Evolutionary conservation across 23 tunicate genomes (phyloP).

Genomic region (Botrylloides violaceus): DNA sequence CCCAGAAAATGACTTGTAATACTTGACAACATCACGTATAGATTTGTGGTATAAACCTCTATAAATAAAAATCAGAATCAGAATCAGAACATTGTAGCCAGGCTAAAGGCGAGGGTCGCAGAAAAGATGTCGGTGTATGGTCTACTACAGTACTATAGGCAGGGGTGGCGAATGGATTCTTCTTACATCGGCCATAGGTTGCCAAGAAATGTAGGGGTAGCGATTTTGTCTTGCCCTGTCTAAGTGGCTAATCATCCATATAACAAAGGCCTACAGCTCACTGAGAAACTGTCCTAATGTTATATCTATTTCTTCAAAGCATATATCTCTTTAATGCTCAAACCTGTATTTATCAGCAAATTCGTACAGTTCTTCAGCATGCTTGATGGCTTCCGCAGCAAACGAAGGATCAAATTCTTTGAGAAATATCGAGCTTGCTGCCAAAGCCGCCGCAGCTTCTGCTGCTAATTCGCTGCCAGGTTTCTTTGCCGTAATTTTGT

Average conservation of each 20-base stretch:
- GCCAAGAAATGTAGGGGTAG: no score
- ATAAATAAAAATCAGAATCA: no score
- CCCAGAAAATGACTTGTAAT: slow-evolving; percentile 14
- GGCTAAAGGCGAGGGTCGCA: no score
- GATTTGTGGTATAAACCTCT: slow-evolving; percentile 22
- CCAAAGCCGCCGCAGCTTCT: slow-evolving; percentile 22
- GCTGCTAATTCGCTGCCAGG: slow-evolving; percentile 21
- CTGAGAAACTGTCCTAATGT: no score
- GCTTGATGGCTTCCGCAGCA: not conserved
- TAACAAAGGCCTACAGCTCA: no score
- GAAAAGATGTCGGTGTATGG: no score
- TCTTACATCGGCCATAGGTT: no score
- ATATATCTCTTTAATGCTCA: not conserved
- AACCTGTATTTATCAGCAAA: slow-evolving; percentile 19
- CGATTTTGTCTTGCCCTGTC: no score
- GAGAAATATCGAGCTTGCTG: slow-evolving; percentile 11
- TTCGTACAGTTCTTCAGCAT: slow-evolving; percentile 24
- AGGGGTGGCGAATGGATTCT: no score
- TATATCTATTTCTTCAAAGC: not conserved
- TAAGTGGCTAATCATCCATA: no score
- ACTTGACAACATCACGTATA: slow-evolving; percentile 7
- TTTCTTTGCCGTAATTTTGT: slow-evolving; percentile 27
- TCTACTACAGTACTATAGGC: no score
- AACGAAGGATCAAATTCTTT: not conserved
- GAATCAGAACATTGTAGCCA: no score